phyloP scores from a whole-genome alignment of 1,140 invertebrate genomes.

The Octopus sinensis region DNA sequence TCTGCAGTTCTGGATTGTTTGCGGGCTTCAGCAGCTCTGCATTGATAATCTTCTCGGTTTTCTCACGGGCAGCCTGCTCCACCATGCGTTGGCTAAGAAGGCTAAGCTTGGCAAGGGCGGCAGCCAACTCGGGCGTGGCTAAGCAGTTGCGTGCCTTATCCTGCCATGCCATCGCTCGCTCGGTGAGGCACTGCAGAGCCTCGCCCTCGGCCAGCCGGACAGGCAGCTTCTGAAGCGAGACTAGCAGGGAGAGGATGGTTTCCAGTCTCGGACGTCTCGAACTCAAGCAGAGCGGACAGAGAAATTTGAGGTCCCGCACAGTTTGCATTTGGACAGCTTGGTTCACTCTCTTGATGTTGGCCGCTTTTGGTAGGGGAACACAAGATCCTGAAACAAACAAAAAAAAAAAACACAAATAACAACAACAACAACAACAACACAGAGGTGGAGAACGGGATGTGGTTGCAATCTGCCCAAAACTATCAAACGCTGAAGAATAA shows the following conservation, averaged over 20 bases:
- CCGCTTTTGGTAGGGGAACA: slow-evolving; percentile 64
- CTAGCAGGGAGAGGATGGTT: slow-evolving; percentile 77
- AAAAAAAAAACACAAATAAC: neutral
- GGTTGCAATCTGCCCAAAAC: too few relatives aligned
- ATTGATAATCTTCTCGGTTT: slow-evolving; percentile 70
- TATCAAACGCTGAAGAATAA: too few relatives aligned
- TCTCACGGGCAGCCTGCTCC: slow-evolving; percentile 69
- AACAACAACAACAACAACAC: too few relatives aligned
- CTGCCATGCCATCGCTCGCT: slow-evolving; percentile 72
- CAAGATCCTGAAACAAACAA: slow-evolving; percentile 60
- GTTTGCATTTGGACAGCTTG: slow-evolving; percentile 51
- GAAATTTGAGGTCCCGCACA: slow-evolving; percentile 65
- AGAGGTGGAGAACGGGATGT: too few relatives aligned
- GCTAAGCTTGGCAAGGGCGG: slow-evolving; percentile 67
- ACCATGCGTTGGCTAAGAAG: slow-evolving; percentile 65
- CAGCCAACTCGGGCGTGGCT: slow-evolving; percentile 69
- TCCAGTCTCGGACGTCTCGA: slow-evolving; percentile 81
- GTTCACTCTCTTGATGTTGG: slow-evolving; percentile 48
- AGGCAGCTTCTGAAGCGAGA: slow-evolving; percentile 83
- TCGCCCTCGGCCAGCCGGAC: slow-evolving; percentile 81
- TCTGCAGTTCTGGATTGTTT: slow-evolving; percentile 66
- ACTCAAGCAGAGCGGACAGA: slow-evolving; percentile 82
- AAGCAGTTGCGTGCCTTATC: slow-evolving; percentile 63
- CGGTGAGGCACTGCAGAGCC: slow-evolving; percentile 83
- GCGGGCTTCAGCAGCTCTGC: slow-evolving; percentile 68